phyloP scores from a whole-genome alignment of 2,888 invertebrate genomes.

The Frankliniella fusca region DNA sequence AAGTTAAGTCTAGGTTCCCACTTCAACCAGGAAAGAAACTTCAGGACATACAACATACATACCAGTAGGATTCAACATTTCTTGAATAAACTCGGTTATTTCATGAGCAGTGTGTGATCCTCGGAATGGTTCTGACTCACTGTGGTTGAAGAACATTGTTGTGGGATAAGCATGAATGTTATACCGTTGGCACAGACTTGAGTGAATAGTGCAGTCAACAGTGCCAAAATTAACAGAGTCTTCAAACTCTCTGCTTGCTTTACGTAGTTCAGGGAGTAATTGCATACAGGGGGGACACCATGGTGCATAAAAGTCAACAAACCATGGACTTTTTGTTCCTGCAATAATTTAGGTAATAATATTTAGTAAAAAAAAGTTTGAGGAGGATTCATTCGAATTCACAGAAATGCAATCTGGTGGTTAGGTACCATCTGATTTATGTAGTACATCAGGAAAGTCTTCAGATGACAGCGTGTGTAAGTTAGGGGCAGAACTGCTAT shows the following conservation, averaged over 20 bases:
- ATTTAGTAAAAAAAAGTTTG: slow-evolving; percentile 29
- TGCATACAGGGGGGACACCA: slow-evolving; percentile 74
- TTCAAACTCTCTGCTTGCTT: slow-evolving; percentile 56
- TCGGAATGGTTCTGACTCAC: slow-evolving; percentile 53
- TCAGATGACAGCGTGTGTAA: slow-evolving; percentile 60
- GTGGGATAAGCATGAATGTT: slow-evolving; percentile 66
- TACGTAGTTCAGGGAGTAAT: slow-evolving; percentile 63
- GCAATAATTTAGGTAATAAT: slow-evolving; percentile 33
- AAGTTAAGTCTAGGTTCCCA: too few species aligned
- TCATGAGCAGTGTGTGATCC: slow-evolving; percentile 57
- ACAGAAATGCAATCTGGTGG: too few species aligned
- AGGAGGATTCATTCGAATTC: not conserved
- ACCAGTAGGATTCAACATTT: slow-evolving; percentile 54
- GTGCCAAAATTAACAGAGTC: slow-evolving; percentile 57
- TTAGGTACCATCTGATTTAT: slow-evolving; percentile 31
- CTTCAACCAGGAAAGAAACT: slow-evolving; percentile 32
- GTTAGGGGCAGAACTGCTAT: slow-evolving; percentile 55
- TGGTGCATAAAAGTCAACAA: slow-evolving; percentile 72
- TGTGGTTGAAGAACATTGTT: slow-evolving; percentile 61
- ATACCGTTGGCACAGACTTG: slow-evolving; percentile 55
- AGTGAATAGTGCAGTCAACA: slow-evolving; percentile 64
- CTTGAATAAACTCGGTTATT: slow-evolving; percentile 63
- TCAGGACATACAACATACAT: slow-evolving; percentile 36
- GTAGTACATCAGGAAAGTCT: slow-evolving; percentile 55
- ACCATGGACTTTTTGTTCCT: slow-evolving; percentile 52